These are phyloP conservation scores for Ormyrus nitidulus DNA, from an alignment of 2,888 invertebrate species.

Conservation along the genomic window DNA sequence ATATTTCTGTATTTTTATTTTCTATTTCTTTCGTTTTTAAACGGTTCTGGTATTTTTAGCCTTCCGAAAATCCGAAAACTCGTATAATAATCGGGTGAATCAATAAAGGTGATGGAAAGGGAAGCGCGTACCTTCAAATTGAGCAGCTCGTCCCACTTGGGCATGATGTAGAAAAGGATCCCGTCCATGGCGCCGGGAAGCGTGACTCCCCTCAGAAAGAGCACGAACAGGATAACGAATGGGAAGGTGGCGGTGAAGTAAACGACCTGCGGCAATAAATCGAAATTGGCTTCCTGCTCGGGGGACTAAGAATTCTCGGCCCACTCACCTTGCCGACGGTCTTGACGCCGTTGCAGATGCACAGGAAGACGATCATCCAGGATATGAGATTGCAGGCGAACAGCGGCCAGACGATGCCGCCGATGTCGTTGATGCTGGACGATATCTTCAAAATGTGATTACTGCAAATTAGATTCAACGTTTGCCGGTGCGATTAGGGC, in stretches of 20 bases:
- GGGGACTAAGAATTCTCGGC: background rate
- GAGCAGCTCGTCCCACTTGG: conserved; percentile 85
- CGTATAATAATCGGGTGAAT: too few species aligned
- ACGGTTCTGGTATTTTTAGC: too few species aligned
- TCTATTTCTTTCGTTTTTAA: too few species aligned
- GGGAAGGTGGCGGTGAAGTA: conserved; percentile 93
- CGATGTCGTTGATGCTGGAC: conserved; percentile 83
- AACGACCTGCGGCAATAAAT: conserved; percentile 77
- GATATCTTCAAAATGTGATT: conserved; percentile 87
- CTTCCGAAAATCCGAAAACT: too few species aligned
- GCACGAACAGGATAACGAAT: conserved; percentile 83
- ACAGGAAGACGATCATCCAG: conserved; percentile 89
- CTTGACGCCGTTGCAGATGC: conserved; percentile 91
- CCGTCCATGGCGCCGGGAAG: conserved; percentile 88
- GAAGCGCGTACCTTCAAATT: conserved; percentile 81
- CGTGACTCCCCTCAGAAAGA: conserved; percentile 87
- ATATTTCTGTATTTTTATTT: too few species aligned
- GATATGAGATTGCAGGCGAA: conserved; percentile 85
- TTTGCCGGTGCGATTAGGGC: too few species aligned
- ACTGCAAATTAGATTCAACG: conserved; percentile 75
- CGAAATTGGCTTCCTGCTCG: conserved; percentile 1
- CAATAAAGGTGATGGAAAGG: too few species aligned
- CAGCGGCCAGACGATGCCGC: conserved; percentile 88
- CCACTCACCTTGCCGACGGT: conserved; percentile 86
- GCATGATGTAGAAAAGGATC: conserved; percentile 85